These are phyloP conservation scores for Tachyglossus aculeatus DNA, from an alignment of 2,797 vertebrate genomes.

Conservation along the genomic window DNA sequence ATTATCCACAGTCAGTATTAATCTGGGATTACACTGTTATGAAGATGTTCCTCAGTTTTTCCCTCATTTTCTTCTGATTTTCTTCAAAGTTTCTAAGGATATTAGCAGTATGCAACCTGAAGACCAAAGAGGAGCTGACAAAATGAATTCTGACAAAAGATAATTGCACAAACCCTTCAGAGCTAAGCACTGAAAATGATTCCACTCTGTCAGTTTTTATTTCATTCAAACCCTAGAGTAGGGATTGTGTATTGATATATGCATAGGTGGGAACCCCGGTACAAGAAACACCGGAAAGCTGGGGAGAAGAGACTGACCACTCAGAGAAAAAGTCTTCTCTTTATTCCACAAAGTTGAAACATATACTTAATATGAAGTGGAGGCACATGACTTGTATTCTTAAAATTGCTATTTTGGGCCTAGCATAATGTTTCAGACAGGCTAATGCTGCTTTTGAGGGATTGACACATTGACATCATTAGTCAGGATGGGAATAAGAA, in stretches of 20 bases:
- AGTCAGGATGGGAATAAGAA: neutral
- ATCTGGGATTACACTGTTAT: neutral
- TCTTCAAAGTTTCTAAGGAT: constrained; percentile 50
- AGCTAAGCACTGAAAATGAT: constrained; percentile 32
- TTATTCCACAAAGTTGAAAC: neutral
- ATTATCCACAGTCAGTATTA: neutral
- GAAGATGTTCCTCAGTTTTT: neutral
- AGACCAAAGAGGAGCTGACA: constrained; percentile 55
- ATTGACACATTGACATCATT: neutral
- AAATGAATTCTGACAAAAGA: constrained; percentile 74
- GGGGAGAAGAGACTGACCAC: neutral
- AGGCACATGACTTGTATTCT: rapidly evolving
- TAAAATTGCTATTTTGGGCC: neutral
- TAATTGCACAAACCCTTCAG: constrained; percentile 66
- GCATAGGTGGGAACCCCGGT: neutral
- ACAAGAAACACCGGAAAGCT: neutral
- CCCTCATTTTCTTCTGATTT: constrained; percentile 22
- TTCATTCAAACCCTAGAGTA: constrained; percentile 49
- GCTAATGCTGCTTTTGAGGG: neutral
- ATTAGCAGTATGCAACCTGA: constrained; percentile 7
- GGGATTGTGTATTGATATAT: constrained; percentile 18
- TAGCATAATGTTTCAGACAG: neutral
- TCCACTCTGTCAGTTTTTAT: constrained; percentile 71
- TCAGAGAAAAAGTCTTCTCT: rapidly evolving
- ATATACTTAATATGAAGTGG: rapidly evolving